Evolutionary conservation across 2,888 invertebrate species (phyloP).

Genomic region (Drosophila cognata): DNA sequence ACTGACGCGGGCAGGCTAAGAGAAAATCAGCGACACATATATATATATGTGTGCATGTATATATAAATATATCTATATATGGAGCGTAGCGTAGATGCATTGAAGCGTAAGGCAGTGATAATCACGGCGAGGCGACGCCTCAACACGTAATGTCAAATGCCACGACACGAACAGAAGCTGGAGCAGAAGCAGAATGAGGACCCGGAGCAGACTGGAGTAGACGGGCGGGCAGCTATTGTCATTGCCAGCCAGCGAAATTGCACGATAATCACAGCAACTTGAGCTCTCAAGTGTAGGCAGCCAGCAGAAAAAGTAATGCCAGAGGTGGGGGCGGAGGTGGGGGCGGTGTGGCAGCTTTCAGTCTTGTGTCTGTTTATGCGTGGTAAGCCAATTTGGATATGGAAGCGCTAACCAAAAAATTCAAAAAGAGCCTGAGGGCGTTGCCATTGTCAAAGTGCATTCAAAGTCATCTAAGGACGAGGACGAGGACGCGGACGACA

Average conservation of each 20-base stretch:
- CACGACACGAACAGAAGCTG: conserved; percentile 55
- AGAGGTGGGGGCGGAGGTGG: neutral
- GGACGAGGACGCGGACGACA: neutral
- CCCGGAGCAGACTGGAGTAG: conserved; percentile 15
- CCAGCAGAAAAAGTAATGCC: conserved; percentile 14
- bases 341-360: conserved; percentile 10
- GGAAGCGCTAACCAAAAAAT: conserved; percentile 67
- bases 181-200: conserved; percentile 14
- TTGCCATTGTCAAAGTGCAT: conserved; percentile 75
- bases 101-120: conserved; percentile 79
- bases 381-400: conserved; percentile 80
- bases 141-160: conserved; percentile 80
- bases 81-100: conserved; percentile 65
- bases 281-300: conserved; percentile 71
- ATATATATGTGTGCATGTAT: neutral
- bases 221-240: conserved; percentile 59
- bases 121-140: conserved; percentile 75
- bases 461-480: conserved; percentile 38
- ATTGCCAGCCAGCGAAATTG: conserved; percentile 68
- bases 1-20: conserved; percentile 16
- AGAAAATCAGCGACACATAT: conserved; percentile 10
- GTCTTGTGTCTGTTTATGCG: conserved; percentile 67
- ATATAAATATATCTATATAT: conserved; percentile 3
- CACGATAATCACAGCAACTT: conserved; percentile 81
- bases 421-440: conserved; percentile 51